Base-by-base conservation (phyloP, 2,797 vertebrate genomes). In the Paratrypauchen microcephalus region DNA sequence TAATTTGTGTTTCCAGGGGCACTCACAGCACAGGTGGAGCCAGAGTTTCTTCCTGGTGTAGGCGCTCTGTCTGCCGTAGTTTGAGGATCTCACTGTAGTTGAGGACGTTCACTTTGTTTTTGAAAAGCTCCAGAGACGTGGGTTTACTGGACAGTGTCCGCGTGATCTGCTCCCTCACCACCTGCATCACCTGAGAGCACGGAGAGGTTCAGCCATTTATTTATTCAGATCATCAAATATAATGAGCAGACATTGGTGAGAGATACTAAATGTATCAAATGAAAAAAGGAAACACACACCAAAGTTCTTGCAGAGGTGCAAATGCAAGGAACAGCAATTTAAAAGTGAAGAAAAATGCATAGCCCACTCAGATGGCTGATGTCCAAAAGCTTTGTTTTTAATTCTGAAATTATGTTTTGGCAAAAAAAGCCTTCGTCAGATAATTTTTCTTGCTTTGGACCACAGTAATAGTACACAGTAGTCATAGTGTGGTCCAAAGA, bases 61-160 rank as follows among this genome's bases (percentile, higher is more conserved):
- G 91, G 15, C 97, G 90, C 69, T 99, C 97, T 0, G 95, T 97
- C 92, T 99, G 97, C 55, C 97, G 90, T 82, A 98, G 94, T 77
- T 95, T 96, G 64, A 99, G 91, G 87, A 99, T 98, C 91, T 99
- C 97, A 0, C 96, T 95, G 82, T 99, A 99, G 92, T 96, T 98
- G 18, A 99, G 85, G 0, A 92, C 85, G 0, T 97, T 97, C 59
- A 99, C 96, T 83, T 96, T 95, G 84, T 95, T 97, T 84, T 96
- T 96, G 89, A 99, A 99, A 15, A 97, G 93, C 86, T 99, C 97
- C 85, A 99, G 87, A 0, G 97, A 98, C 0, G 96, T 97, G 24
- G 96, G 97, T 80, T 96, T 97, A 70, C 94, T 91, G 75, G 94
- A 90, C 84, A 99, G 74, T 0, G 95, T 97, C 78, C 97, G 94